Base-by-base conservation (phyloP, 2,888 invertebrate species). In the Mimas tiliae region DNA sequence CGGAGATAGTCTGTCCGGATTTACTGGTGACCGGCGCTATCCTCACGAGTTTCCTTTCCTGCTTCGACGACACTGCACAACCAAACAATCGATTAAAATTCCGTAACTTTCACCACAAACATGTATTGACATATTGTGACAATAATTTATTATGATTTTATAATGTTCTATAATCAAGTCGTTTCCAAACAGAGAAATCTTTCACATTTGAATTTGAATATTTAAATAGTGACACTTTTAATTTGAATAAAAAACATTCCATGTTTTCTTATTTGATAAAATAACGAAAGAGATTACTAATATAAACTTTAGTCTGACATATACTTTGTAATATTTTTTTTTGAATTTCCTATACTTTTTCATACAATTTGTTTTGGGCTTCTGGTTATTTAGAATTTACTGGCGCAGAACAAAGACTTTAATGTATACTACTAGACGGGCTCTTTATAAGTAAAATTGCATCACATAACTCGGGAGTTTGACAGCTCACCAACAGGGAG, bases 31-130 rank as follows among this genome's bases (percentile, higher is more conserved):
- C 73, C 0, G 92, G 91, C 48, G 91, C 90, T 79, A 93, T 88
- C 75, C 88, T 78, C 73, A 93, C 87, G 64, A 93, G 75, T 72
- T 88, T 91, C 70, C 88, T 90, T 68, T 82, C 84, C 33, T 85
- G 77, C 70, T 86, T 89, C 47, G 80, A 42, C 14, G 81, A 69
- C 71, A 80, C 83, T 81, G 78, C 38, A 65, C 34, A 33, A 34
- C 3, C 11, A 14, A 58, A 33, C 47, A 27, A 2, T 9, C 12
- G 7, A 11, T 12, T 45, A 55, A 12, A 55, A 47, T 9, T 16
- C 8, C 9, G 14, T 12, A 12, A 62, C n/a, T 14, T 62, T 12
- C 21, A 14, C 11, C 27, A 63, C 19, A 19, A 16, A 11, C 16
- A 6, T 19, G n/a, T n/a, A 34, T 27, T 27, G 27, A 42, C 6